Evolutionary conservation across 2,113 vertebrate species (phyloP).

Genomic region (Lasiurus cinereus): DNA sequence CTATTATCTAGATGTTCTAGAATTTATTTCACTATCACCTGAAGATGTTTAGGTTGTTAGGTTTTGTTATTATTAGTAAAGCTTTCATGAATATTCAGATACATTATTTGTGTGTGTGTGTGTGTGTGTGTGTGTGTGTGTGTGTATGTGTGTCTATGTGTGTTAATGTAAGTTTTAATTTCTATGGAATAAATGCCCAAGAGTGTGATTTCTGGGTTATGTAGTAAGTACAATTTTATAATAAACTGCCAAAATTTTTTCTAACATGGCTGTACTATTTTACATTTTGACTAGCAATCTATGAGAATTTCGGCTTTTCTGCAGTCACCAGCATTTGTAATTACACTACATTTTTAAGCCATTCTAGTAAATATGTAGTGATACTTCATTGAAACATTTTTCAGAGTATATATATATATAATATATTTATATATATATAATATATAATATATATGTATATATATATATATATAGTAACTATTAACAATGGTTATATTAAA

Average conservation of each 20-base stretch:
- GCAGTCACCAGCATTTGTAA: background rate
- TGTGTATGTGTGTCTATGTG: background rate
- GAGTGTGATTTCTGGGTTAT: background rate
- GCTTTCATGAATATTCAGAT: background rate
- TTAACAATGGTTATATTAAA: background rate
- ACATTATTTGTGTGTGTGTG: background rate
- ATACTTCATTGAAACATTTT: background rate
- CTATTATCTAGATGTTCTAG: background rate
- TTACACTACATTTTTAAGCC: background rate
- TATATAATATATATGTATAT: background rate
- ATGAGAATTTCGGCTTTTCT: background rate
- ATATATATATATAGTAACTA: background rate
- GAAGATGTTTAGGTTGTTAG: background rate
- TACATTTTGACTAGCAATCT: background rate
- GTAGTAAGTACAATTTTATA: background rate
- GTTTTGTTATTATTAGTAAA: background rate
- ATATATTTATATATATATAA: no score
- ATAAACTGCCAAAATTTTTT: background rate
- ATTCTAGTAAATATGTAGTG: background rate
- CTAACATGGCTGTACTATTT: background rate
- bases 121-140: no score
- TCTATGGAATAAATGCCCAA: background rate
- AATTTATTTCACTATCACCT: background rate
- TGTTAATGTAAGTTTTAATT: background rate
- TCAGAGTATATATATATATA: background rate